Conservation (phyloP, 2,888 invertebrate genomes). For the Hedychridium roseum region DNA sequence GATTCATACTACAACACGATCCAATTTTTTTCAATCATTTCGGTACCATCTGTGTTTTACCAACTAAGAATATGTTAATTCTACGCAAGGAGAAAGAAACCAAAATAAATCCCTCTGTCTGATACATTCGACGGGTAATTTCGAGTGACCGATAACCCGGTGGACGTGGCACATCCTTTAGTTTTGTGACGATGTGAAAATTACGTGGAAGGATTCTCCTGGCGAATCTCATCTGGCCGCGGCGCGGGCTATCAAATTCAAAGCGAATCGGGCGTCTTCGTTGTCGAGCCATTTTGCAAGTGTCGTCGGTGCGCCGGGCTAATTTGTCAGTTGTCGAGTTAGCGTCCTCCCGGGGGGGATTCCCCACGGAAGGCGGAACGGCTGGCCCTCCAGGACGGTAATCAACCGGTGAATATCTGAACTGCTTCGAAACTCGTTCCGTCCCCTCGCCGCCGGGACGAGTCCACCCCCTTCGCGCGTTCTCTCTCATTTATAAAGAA, state of each 20-base stretch:
- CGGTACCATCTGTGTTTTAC: too few relatives aligned
- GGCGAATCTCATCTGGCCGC: constrained; percentile 29
- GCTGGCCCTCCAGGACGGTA: constrained; percentile 48
- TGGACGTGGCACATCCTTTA: constrained; percentile 24
- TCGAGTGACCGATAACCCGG: constrained; percentile 27
- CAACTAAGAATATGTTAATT: too few relatives aligned
- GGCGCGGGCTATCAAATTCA: constrained; percentile 41
- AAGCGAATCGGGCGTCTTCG: constrained; percentile 46
- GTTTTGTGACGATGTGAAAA: constrained; percentile 25
- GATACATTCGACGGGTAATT: too few relatives aligned
- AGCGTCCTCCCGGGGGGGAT: constrained; percentile 61
- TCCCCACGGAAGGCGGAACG: constrained; percentile 36
- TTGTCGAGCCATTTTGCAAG: constrained; percentile 64
- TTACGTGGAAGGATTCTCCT: constrained; percentile 23
- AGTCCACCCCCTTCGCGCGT: constrained; percentile 33
- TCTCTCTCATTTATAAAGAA: constrained; percentile 62
- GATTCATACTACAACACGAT: too few relatives aligned
- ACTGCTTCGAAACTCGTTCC: constrained; percentile 51
- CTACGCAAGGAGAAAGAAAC: constrained; percentile 2
- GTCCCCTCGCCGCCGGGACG: constrained; percentile 25
- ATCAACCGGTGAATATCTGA: constrained; percentile 64
- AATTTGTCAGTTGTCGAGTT: constrained; percentile 65
- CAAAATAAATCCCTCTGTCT: too few relatives aligned
- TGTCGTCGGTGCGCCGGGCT: constrained; percentile 63
- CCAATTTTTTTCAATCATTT: too few relatives aligned